Conservation (phyloP, 2,888 invertebrate genomes). For the Pollenia amentaria region DNA sequence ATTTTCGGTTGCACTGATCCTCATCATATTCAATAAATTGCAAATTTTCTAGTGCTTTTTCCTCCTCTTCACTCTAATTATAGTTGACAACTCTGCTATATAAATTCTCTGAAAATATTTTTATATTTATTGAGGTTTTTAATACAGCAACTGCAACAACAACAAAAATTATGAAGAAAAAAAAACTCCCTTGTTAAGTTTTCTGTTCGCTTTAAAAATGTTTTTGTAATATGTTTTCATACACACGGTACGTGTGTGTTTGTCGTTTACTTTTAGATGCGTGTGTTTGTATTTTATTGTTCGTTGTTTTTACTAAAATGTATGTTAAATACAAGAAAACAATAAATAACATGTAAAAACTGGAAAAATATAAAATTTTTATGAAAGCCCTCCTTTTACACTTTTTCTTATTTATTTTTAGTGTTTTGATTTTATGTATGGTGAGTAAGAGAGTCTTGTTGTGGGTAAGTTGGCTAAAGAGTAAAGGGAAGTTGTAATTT, state of each 20-base stretch:
- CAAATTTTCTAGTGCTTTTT: background rate
- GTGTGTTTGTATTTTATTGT: constrained; percentile 16
- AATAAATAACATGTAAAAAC: constrained; percentile 43
- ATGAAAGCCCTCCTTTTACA: constrained; percentile 59
- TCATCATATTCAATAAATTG: background rate
- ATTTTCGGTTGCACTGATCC: background rate
- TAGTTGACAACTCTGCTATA: constrained; percentile 7
- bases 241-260: background rate
- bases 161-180: constrained; percentile 5
- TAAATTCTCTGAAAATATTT: background rate
- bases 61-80: background rate
- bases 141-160: constrained; percentile 15
- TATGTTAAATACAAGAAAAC: constrained; percentile 52
- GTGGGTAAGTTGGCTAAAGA: background rate
- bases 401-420: constrained; percentile 19
- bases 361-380: constrained; percentile 45
- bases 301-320: constrained; percentile 39
- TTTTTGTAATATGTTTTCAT: background rate
- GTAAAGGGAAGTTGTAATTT: constrained; percentile 26
- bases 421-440: constrained; percentile 42
- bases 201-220: constrained; percentile 33
- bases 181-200: constrained; percentile 65
- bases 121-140: background rate
- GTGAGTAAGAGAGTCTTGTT: constrained; percentile 14
- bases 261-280: background rate